These are phyloP conservation scores for Chaitophorus viminalis DNA, from an alignment of 2,888 invertebrate genomes.

Conservation along the genomic window DNA sequence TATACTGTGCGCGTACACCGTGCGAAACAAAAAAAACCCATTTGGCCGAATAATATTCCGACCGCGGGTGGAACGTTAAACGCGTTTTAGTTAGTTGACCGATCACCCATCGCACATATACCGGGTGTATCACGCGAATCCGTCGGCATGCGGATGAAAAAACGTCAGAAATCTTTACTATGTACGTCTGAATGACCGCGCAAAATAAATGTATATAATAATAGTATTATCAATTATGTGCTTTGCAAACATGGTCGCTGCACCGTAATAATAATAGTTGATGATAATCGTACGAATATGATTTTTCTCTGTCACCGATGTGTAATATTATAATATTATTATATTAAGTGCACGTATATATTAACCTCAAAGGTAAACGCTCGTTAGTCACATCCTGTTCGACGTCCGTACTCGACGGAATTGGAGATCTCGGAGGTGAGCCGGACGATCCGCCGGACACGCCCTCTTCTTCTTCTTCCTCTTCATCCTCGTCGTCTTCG, in stretches of 20 bases:
- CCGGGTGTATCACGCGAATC: too few species aligned
- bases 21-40: not conserved
- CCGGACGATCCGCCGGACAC: slow-evolving; percentile 64
- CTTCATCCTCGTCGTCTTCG: slow-evolving; percentile 64
- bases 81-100: not conserved
- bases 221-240: too few species aligned
- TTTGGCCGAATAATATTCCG: not conserved
- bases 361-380: slow-evolving; percentile 50
- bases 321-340: too few species aligned
- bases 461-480: slow-evolving; percentile 65
- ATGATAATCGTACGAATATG: too few species aligned
- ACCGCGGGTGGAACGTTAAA: not conserved
- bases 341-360: too few species aligned
- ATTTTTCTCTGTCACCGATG: too few species aligned
- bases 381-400: slow-evolving; percentile 56
- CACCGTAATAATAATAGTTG: too few species aligned
- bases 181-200: too few species aligned
- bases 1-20: not conserved
- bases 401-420: slow-evolving; percentile 62
- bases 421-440: slow-evolving; percentile 60
- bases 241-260: too few species aligned
- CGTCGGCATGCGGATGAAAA: not conserved
- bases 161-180: not conserved
- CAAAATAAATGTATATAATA: too few species aligned
- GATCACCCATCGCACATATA: too few species aligned